Evolutionary conservation across 2,888 invertebrate genomes (phyloP).

Genomic region (Tachina grossa): DNA sequence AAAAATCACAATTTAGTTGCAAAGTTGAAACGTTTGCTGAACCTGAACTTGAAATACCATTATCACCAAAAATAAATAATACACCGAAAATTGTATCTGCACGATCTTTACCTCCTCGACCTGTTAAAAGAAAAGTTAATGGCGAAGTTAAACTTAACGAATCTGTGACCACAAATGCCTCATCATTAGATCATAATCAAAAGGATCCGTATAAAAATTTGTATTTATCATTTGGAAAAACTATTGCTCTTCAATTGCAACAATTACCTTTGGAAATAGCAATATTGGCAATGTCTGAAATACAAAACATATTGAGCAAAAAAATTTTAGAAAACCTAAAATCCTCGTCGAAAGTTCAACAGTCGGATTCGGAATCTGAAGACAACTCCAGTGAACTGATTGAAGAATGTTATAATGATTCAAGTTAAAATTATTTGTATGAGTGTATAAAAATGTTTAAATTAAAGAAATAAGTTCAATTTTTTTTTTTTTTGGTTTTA

Average conservation of each 20-base stretch:
- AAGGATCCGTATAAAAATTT: constrained; percentile 22
- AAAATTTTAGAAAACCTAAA: constrained; percentile 44
- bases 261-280: constrained; percentile 43
- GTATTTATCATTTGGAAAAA: constrained; percentile 47
- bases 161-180: not conserved
- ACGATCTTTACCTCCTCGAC: not conserved
- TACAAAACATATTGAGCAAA: constrained; percentile 41
- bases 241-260: constrained; percentile 54
- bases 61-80: not conserved
- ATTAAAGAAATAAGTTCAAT: not conserved
- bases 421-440: constrained; percentile 2
- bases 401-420: constrained; percentile 25
- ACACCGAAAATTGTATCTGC: constrained; percentile 1
- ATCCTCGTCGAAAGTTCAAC: not conserved
- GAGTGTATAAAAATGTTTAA: not conserved
- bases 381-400: constrained; percentile 23
- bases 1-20: constrained; percentile 3
- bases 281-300: constrained; percentile 53
- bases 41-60: not conserved
- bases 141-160: not conserved
- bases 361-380: constrained; percentile 25
- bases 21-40: constrained; percentile 29
- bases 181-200: not conserved
- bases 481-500: no score
- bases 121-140: constrained; percentile 16